Evolutionary conservation across 2,113 vertebrate genomes (phyloP).

Genomic region (Symphodus melops): DNA sequence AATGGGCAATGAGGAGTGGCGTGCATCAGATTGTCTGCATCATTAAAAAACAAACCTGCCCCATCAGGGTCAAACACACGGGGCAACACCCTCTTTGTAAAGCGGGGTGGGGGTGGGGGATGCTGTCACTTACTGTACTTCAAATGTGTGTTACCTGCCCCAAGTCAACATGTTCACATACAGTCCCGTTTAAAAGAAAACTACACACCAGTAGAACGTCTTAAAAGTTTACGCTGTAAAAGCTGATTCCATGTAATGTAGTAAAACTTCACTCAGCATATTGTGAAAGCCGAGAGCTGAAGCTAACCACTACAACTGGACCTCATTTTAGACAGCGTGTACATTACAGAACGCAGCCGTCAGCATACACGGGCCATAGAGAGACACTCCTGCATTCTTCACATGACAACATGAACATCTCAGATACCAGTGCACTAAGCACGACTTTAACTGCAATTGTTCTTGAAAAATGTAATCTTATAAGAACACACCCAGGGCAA

Average conservation of each 20-base stretch:
- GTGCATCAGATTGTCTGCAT: slow-evolving; percentile 56
- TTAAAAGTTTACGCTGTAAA: not conserved
- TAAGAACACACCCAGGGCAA: slow-evolving; percentile 64
- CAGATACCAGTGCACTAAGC: not conserved
- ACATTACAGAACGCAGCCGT: not conserved
- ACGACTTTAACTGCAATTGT: not conserved
- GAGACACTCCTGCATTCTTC: not conserved
- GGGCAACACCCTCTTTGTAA: slow-evolving; percentile 42
- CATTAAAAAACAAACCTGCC: slow-evolving; percentile 41
- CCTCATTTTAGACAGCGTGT: not conserved
- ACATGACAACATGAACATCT: not conserved
- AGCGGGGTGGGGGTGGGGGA: not conserved
- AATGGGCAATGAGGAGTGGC: slow-evolving; percentile 39
- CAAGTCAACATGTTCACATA: not conserved
- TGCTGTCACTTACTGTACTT: not conserved
- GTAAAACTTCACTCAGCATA: not conserved
- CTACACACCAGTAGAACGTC: not conserved
- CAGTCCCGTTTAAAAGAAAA: not conserved
- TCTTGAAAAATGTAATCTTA: slow-evolving; percentile 8
- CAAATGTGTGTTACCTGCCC: not conserved
- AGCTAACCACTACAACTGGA: slow-evolving; percentile 1
- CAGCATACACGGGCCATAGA: not conserved
- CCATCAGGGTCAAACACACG: slow-evolving; percentile 51
- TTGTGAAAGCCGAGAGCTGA: slow-evolving; percentile 24
- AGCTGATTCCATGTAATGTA: slow-evolving; percentile 1